Percentiles rank a stretch among this genome's conserved stretches.
phyloP scores from a whole-genome alignment of 2,888 invertebrate genomes.

The Alcis repandata region DNA sequence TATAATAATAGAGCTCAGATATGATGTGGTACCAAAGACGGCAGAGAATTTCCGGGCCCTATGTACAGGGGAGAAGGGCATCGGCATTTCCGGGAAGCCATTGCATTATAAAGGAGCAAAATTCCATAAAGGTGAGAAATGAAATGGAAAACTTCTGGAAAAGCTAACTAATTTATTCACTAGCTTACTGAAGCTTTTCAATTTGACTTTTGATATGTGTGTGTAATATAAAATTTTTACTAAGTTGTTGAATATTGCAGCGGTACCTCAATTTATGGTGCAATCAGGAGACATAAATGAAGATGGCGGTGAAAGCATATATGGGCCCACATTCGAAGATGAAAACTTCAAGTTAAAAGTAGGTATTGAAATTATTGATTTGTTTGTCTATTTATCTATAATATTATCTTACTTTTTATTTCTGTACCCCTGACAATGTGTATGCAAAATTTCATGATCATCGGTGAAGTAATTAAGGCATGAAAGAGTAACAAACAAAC shows the following conservation, averaged over 20 bases:
- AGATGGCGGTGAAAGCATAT: slow-evolving; percentile 98
- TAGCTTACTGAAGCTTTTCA: no score
- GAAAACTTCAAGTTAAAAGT: slow-evolving; percentile 92
- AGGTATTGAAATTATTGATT: slow-evolving; percentile 37
- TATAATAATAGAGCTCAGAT: slow-evolving; percentile 94
- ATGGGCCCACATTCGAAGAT: slow-evolving; percentile 95
- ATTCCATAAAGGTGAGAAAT: slow-evolving; percentile 91
- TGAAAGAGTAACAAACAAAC: no score
- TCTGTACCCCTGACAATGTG: no score
- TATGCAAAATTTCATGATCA: no score
- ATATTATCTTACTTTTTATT: no score
- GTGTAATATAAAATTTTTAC: no score
- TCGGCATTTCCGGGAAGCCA: slow-evolving; percentile 89
- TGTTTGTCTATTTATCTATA: background rate
- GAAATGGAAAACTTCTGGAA: no score
- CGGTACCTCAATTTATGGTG: slow-evolving; percentile 95
- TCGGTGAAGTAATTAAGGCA: no score
- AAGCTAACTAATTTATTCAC: no score
- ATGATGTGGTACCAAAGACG: slow-evolving; percentile 94
- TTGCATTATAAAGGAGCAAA: slow-evolving; percentile 94
- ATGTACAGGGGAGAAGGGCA: slow-evolving; percentile 96
- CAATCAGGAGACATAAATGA: slow-evolving; percentile 93
- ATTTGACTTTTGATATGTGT: no score
- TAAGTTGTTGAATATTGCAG: slow-evolving; percentile 72
- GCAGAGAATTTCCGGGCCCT: slow-evolving; percentile 96